Base-by-base conservation (phyloP, 2,888 invertebrate species). In the Meta bourneti region DNA sequence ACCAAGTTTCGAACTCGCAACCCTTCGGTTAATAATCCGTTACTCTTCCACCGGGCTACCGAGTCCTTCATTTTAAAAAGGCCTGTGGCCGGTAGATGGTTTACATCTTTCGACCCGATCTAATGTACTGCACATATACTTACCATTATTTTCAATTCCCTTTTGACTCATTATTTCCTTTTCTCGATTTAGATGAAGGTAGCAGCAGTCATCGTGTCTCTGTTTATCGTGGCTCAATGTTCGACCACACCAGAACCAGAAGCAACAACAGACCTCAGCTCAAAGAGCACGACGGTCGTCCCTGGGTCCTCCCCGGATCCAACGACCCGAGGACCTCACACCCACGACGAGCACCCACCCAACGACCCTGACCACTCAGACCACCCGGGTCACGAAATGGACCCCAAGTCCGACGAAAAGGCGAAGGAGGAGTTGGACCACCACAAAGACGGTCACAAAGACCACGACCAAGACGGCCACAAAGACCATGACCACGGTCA, bases 301-400 rank as follows among this genome's bases (percentile, higher is more conserved):
- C 4, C 71, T 7, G 34, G 4, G 13, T 51, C 7, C n/a, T 49
- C 75, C 5, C 51, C 48, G 5, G 87, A 87, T 1, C 48, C 19
- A 9, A 11, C 77, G 16, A 79, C 80, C 19, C 0, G 51, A 48
- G 20, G 19, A 9, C 79, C 87, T 1, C 87, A 87, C 54, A 87
- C 79, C 20, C 87, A 87, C 20, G 87, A 87, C 7, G 79, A 87
- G 19, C 87, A 87, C 20, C 87, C 87, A 6, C 20, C 16, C 19
- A 48, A 79, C 34, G 72, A 87, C 34, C 71, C 52, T 51, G 87
- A 87, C 54, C 85, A 85, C 49, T 79, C 87, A 1, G 78, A 87
- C 51, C 87, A 87, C 9, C 8, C 16, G 49, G 69, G 81, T 70
- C 79, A 87, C 11, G 71, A 71, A 16, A 70, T 79, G 54, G 54